These are phyloP conservation scores for Ganaspis sp. DNA, from an alignment of 1,140 invertebrate species.

Conservation along the genomic window DNA sequence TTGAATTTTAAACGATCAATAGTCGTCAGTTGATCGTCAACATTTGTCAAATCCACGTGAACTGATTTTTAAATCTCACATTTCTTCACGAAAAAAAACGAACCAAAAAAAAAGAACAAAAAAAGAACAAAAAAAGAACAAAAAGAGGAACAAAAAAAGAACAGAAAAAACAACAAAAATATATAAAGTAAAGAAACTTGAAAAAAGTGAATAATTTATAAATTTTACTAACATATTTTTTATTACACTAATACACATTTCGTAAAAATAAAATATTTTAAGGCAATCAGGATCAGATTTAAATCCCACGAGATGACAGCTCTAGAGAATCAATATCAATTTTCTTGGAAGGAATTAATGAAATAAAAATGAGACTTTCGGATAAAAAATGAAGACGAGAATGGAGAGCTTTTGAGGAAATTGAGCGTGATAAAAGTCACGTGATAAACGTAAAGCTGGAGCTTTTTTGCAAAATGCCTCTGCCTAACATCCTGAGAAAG, in stretches of 20 bases:
- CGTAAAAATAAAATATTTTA: too few species aligned
- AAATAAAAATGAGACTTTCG: background rate
- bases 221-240: too few species aligned
- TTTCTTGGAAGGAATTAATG: background rate
- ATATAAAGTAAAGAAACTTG: too few species aligned
- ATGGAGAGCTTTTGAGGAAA: background rate
- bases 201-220: too few species aligned
- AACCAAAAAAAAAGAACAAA: too few species aligned
- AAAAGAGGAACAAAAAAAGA: too few species aligned
- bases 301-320: background rate
- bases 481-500: conserved; percentile 84
- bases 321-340: background rate
- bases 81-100: too few species aligned
- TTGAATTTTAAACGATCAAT: too few species aligned
- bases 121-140: too few species aligned
- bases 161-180: too few species aligned
- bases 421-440: background rate
- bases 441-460: conserved; percentile 13
- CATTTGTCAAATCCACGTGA: background rate
- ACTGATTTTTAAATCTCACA: background rate
- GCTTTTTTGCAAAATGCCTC: conserved; percentile 78
- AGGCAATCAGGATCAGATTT: background rate
- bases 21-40: background rate
- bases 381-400: background rate
- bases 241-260: too few species aligned